Evolutionary conservation across 1,140 invertebrate genomes (phyloP).

Genomic region (Cherax quadricarinatus): DNA sequence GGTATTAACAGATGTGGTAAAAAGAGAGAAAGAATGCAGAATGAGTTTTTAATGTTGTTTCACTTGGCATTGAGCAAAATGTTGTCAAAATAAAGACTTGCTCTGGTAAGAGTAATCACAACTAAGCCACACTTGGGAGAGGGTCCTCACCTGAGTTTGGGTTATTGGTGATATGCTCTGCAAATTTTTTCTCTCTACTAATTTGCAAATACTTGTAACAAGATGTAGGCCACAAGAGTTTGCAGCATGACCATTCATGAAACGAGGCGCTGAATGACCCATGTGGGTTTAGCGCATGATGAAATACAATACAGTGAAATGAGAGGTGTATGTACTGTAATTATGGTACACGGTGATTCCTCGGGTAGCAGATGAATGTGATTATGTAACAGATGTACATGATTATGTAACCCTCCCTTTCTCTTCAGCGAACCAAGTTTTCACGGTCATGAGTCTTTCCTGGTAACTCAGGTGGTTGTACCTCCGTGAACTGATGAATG

Average conservation of each 20-base stretch:
- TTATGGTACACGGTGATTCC: background rate
- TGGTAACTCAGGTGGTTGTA: slow-evolving; percentile 14
- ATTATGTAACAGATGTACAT: background rate
- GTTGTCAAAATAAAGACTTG: too few relatives aligned
- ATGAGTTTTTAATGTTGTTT: too few relatives aligned
- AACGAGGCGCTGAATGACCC: background rate
- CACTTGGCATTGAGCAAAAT: too few relatives aligned
- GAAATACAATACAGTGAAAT: background rate
- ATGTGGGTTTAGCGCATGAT: too few relatives aligned
- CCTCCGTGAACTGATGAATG: background rate
- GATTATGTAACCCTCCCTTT: background rate
- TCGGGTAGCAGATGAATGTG: background rate
- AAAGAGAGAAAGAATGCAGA: too few relatives aligned
- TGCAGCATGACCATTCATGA: background rate
- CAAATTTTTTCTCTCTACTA: too few relatives aligned
- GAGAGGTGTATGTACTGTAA: background rate
- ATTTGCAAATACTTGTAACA: background rate
- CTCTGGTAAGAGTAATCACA: too few relatives aligned
- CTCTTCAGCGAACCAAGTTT: background rate
- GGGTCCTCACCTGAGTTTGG: too few relatives aligned
- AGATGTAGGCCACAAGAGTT: background rate
- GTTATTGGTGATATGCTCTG: too few relatives aligned
- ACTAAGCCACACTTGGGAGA: too few relatives aligned
- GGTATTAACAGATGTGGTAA: too few relatives aligned
- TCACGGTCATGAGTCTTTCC: background rate